Evolutionary conservation across 1,140 invertebrate genomes (phyloP).

Genomic region (Scaptomyza hsui): DNA sequence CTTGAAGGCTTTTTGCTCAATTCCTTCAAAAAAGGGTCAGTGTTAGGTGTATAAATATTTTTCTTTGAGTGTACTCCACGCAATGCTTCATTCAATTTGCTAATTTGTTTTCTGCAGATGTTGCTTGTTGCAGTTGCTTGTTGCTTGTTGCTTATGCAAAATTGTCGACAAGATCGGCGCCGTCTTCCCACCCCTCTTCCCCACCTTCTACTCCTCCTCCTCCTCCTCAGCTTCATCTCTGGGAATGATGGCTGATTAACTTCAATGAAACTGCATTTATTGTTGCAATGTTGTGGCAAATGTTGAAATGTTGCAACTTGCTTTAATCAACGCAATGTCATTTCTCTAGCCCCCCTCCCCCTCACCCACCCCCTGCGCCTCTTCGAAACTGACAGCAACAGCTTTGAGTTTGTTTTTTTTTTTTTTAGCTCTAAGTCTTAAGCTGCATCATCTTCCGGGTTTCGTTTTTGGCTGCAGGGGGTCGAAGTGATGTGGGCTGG

Average conservation of each 20-base stretch:
- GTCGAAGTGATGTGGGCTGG: too few relatives aligned
- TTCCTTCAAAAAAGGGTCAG: too few relatives aligned
- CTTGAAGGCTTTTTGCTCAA: too few relatives aligned
- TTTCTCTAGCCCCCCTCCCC: constrained; percentile 24
- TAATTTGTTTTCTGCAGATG: constrained; percentile 52
- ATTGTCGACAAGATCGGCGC: constrained; percentile 45
- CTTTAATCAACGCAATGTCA: constrained; percentile 66
- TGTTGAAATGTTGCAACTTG: constrained; percentile 53
- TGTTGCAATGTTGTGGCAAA: constrained; percentile 45
- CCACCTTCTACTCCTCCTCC: neutral
- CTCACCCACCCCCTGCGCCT: neutral
- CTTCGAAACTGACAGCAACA: constrained; percentile 3
- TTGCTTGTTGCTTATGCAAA: constrained; percentile 24
- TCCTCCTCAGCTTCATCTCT: neutral
- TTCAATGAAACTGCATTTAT: constrained; percentile 82
- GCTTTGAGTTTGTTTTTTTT: neutral
- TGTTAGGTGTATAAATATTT: too few relatives aligned
- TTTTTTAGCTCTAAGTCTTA: constrained; percentile 18
- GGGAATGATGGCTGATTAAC: constrained; percentile 66
- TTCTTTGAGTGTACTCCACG: constrained; percentile 28
- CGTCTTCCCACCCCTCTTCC: constrained; percentile 56
- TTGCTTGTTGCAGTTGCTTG: neutral
- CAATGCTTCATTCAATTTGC: constrained; percentile 59
- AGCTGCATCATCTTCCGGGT: constrained; percentile 75
- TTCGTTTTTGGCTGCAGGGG: neutral